A percentile compares a stretch with the other conserved stretches of the same genome.
phyloP scores from a whole-genome alignment of 2,888 invertebrate species.

The Drosophila fungiperda region DNA sequence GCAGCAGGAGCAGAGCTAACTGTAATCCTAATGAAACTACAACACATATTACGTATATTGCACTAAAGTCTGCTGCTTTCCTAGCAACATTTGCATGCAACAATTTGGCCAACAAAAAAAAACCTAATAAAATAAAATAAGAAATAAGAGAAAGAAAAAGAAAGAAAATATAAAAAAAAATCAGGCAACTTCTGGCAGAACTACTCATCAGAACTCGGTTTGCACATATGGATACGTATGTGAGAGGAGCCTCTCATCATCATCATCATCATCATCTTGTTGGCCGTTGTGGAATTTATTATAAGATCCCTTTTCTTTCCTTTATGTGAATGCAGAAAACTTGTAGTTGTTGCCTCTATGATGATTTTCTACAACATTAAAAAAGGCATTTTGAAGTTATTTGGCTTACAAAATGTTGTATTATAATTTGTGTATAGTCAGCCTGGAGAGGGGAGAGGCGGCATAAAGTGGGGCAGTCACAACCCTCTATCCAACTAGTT shows the following conservation, averaged over 20 bases:
- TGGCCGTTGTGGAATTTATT: constrained; percentile 76
- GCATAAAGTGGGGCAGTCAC: not conserved
- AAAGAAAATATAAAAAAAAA: constrained; percentile 39
- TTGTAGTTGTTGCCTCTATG: constrained; percentile 49
- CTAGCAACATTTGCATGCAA: constrained; percentile 74
- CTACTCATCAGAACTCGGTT: constrained; percentile 40
- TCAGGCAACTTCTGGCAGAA: constrained; percentile 41
- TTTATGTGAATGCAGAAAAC: constrained; percentile 68
- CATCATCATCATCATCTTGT: constrained; percentile 72
- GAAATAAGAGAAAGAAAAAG: constrained; percentile 27
- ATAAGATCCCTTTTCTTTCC: constrained; percentile 76
- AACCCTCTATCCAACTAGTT: constrained; percentile 39
- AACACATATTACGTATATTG: constrained; percentile 66
- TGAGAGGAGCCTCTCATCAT: constrained; percentile 54
- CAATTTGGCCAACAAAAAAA: constrained; percentile 64
- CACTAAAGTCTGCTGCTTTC: constrained; percentile 36
- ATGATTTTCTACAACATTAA: constrained; percentile 73
- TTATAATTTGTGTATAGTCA: constrained; percentile 65
- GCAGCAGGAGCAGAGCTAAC: constrained; percentile 61
- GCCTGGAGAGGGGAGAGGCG: constrained; percentile 3
- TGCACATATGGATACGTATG: constrained; percentile 50
- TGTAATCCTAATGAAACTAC: constrained; percentile 81
- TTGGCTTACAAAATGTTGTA: constrained; percentile 62
- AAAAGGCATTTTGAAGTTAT: constrained; percentile 78
- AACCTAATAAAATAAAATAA: not conserved